Evolutionary conservation across 2,797 vertebrate species (phyloP).

Genomic region (Eremophila alpestris): DNA sequence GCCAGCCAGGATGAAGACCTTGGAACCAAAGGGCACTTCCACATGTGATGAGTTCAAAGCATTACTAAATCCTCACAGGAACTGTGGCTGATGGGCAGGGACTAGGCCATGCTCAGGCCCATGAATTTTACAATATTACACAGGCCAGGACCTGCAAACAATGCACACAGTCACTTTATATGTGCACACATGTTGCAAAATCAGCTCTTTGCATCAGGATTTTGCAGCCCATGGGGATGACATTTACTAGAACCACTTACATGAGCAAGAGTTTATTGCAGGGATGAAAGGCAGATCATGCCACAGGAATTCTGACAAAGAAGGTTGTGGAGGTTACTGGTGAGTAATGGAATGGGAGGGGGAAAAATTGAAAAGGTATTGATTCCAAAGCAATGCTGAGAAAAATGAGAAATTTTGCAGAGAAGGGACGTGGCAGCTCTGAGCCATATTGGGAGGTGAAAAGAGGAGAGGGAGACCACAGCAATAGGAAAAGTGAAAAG

Average conservation of each 20-base stretch:
- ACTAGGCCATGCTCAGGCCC: background rate
- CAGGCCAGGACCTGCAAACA: background rate
- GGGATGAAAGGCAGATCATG: background rate
- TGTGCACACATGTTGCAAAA: background rate
- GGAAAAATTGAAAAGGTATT: background rate
- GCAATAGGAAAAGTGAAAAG: background rate
- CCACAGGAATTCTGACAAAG: conserved; percentile 12
- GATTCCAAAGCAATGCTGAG: background rate
- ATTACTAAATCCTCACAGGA: background rate
- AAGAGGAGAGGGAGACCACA: background rate
- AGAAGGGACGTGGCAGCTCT: background rate
- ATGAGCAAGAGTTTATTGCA: conserved; percentile 29
- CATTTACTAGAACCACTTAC: conserved; percentile 49
- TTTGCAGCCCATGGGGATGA: conserved; percentile 5
- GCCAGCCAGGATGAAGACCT: background rate
- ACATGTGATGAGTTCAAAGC: background rate
- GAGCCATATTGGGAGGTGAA: background rate
- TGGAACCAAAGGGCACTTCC: background rate
- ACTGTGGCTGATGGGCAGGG: background rate
- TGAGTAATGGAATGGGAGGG: background rate
- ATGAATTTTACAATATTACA: background rate
- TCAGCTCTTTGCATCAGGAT: background rate
- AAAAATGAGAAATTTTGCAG: background rate
- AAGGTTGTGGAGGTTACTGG: background rate
- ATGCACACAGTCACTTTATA: background rate